Percentiles rank a stretch among this genome's conserved stretches.
These are phyloP conservation scores for Glaucidium brasilianum DNA, from an alignment of 2,113 vertebrate species.

Conservation along the genomic window DNA sequence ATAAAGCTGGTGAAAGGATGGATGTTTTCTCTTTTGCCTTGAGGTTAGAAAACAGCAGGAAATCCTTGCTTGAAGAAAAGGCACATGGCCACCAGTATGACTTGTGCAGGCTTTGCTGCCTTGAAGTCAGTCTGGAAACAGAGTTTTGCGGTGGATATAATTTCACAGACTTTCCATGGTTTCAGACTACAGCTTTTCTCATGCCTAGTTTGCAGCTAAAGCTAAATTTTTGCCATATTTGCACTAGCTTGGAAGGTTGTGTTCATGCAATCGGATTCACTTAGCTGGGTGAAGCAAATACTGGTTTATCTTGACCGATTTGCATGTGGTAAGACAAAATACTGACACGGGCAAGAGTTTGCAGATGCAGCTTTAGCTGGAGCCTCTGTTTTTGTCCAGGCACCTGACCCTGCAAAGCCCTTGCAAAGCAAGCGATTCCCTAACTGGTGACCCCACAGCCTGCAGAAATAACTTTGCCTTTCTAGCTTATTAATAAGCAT, in stretches of 20 bases:
- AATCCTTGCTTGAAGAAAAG: conserved; percentile 44
- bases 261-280: neutral
- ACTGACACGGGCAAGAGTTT: neutral
- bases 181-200: neutral
- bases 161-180: conserved; percentile 9
- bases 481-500: conserved; percentile 75
- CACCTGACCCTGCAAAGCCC: neutral
- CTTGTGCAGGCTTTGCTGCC: conserved; percentile 4
- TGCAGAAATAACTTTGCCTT: conserved; percentile 59
- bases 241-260: neutral
- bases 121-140: conserved; percentile 21
- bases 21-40: conserved; percentile 55
- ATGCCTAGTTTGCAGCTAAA: neutral
- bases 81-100: conserved; percentile 34
- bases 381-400: neutral
- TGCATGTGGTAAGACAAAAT: neutral
- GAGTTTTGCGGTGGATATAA: neutral
- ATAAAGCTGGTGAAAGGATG: conserved; percentile 59
- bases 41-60: conserved; percentile 64
- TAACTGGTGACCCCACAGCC: neutral
- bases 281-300: neutral
- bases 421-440: conserved; percentile 25
- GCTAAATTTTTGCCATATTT: neutral
- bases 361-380: neutral
- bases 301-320: neutral